These are phyloP conservation scores for Papilio helenus DNA, from an alignment of 1,140 invertebrate species.

Conservation along the genomic window DNA sequence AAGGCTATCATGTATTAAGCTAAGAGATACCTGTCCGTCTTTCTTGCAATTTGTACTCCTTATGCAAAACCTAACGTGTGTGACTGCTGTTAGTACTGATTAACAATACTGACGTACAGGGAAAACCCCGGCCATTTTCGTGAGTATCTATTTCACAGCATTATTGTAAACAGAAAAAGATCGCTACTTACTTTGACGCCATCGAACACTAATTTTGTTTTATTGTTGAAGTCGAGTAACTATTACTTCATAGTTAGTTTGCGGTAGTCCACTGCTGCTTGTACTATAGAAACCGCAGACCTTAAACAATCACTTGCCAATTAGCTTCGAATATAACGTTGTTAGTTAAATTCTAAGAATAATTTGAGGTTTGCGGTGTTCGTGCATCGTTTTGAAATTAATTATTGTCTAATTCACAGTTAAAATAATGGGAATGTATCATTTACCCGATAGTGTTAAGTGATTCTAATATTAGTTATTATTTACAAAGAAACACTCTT, in stretches of 20 bases:
- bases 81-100: no score
- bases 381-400: background rate
- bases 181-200: background rate
- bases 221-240: no score
- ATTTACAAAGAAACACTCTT: no score
- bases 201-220: no score
- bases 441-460: no score
- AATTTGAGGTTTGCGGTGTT: background rate
- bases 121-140: background rate
- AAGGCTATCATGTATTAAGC: no score
- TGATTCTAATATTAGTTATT: no score
- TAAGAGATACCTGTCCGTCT: no score
- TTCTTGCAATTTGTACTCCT: no score
- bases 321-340: background rate
- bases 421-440: no score
- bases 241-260: background rate
- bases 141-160: background rate
- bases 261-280: background rate
- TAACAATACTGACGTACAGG: background rate
- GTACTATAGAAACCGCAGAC: background rate
- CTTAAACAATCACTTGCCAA: conserved; percentile 1
- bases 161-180: background rate
- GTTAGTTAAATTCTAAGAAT: background rate
- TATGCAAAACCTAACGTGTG: no score
- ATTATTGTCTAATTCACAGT: no score